Percentiles rank a stretch among this genome's conserved stretches.
Evolutionary conservation across 2,888 invertebrate genomes (phyloP).

Genomic region (Dolomedes plantarius): DNA sequence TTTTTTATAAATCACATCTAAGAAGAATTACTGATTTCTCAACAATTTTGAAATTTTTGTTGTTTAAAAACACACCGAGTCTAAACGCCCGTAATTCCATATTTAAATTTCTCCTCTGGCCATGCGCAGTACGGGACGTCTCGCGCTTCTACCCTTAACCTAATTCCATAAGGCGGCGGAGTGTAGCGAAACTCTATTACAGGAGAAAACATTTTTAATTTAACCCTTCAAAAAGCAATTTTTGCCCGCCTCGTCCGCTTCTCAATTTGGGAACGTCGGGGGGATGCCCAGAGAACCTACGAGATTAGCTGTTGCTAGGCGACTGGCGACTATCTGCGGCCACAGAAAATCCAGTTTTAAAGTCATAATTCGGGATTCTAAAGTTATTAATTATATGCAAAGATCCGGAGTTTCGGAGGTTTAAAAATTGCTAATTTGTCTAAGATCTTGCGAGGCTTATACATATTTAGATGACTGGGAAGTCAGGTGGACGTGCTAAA

Average conservation of each 20-base stretch:
- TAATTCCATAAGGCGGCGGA: too few species aligned
- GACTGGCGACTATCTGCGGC: background rate
- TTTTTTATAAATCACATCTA: too few species aligned
- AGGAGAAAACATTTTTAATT: conserved; percentile 4
- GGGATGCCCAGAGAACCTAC: background rate
- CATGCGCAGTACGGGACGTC: too few species aligned
- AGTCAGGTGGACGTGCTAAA: too few species aligned
- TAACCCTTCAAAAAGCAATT: conserved; percentile 2
- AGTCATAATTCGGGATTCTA: background rate
- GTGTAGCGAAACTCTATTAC: too few species aligned
- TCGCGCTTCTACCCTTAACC: too few species aligned
- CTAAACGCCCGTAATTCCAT: too few species aligned
- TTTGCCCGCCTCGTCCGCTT: background rate
- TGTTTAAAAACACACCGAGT: too few species aligned
- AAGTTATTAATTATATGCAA: background rate
- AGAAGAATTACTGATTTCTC: too few species aligned
- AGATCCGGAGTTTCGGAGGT: background rate
- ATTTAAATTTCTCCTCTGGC: too few species aligned
- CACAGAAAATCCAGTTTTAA: background rate
- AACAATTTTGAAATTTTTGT: too few species aligned
- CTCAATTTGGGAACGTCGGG: background rate
- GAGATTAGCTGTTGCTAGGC: background rate
- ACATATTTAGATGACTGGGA: too few species aligned
- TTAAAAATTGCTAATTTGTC: background rate
- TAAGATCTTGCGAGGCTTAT: background rate